Evolutionary conservation across 1,140 invertebrate species (phyloP), one percentile per base, ranked within the genome.

Genomic region (Cydia amplana): DNA sequence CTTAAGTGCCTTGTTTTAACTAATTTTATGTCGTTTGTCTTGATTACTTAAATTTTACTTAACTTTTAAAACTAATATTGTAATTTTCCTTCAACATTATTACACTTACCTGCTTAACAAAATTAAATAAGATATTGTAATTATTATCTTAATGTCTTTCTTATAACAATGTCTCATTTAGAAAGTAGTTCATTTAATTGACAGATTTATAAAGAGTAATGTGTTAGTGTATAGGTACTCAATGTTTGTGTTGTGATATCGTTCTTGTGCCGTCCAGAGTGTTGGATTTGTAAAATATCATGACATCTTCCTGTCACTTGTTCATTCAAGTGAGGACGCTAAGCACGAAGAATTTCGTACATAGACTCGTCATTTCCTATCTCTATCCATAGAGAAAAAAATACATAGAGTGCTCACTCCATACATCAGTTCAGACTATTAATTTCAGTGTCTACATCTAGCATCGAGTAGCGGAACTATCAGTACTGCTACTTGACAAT

Each of bases 231-330:
- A 23, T 7, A n/a, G n/a, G n/a, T n/a, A 18, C 6, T 60, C 9
- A 18, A 23, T 60, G 55, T 60, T 60, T 60, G 55, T 60, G 18
- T 60, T 60, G 55, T 60, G 55, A 60, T 23, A 60, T 12, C 55
- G 55, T 23, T 20, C n/a, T 12, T 60, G 20, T 60, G 55, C 9
- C 7, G 55, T 60, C 55, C 18, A 10, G 20, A 20, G 18, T 60
- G 55, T 60, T 18, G 7, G 9, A 23, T 20, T 20, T 60, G 18
- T 60, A 23, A 4, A 60, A n/a, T 60, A 10, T 23, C 55, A 60
- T 12, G 6, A 55, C 16, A 18, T 2, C n/a, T 46, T 46, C 43
- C 12, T 46, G 43, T 43, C 40, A 43, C 40, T 14, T 43, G 10
- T 46, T 46, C 43, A 46, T 46, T 46, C 3, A 46, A 16, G 43